Evolutionary conservation across 2,797 vertebrate species (phyloP).

Genomic region (Emys orbicularis): DNA sequence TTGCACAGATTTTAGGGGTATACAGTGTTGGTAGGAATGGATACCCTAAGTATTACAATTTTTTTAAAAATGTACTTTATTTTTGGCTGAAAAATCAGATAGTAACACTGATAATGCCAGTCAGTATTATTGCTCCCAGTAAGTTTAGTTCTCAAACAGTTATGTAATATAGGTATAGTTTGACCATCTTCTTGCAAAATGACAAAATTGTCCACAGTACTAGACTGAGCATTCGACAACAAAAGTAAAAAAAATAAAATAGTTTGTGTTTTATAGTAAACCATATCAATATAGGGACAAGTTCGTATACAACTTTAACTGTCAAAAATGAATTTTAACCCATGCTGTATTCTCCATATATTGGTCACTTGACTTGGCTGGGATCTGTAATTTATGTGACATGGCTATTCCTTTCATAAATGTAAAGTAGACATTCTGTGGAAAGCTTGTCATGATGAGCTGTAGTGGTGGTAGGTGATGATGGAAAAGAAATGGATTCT

Average conservation of each 20-base stretch:
- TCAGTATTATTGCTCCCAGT: fast-evolving
- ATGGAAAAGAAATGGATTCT: slow-evolving; percentile 65
- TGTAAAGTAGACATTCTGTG: slow-evolving; percentile 25
- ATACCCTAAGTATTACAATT: not conserved
- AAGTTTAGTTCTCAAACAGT: not conserved
- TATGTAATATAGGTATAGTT: not conserved
- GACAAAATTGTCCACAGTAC: not conserved
- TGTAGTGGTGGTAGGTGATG: slow-evolving; percentile 48
- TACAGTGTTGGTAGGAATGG: slow-evolving; percentile 9
- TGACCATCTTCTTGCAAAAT: not conserved
- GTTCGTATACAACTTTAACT: not conserved
- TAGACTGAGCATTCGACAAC: not conserved
- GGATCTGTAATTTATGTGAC: slow-evolving; percentile 22
- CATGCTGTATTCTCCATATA: slow-evolving; percentile 6
- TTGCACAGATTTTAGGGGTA: not conserved
- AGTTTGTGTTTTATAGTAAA: fast-evolving
- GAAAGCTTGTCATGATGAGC: slow-evolving; percentile 59
- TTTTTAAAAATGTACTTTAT: not conserved
- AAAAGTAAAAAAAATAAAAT: not conserved
- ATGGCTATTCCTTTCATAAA: slow-evolving; percentile 22
- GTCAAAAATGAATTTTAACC: not conserved
- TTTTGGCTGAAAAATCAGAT: not conserved
- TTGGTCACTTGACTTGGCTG: not conserved
- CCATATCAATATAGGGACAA: fast-evolving
- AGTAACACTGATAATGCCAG: not conserved